phyloP scores from a whole-genome alignment of 2,113 vertebrate genomes.

The Campylorhamphus procurvoides region DNA sequence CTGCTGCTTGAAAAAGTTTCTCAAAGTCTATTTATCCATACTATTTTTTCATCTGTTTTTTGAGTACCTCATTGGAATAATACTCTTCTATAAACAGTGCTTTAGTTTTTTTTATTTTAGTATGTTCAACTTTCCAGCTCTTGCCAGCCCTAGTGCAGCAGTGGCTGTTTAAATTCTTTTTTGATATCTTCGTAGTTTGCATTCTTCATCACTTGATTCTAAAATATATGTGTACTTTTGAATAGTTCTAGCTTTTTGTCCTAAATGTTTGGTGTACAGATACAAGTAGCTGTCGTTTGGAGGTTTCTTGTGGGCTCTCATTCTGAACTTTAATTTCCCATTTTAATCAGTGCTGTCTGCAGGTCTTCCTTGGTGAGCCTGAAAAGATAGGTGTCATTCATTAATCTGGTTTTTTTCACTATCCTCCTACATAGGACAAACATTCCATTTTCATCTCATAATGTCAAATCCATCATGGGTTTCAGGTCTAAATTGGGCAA shows the following conservation, averaged over 20 bases:
- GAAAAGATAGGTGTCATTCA: background rate
- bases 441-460: background rate
- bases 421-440: background rate
- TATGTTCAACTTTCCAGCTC: background rate
- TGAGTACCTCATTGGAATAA: background rate
- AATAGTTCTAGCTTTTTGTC: background rate
- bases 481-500: background rate
- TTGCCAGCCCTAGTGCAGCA: background rate
- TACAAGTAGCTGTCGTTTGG: background rate
- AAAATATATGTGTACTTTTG: background rate
- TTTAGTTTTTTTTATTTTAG: background rate
- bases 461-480: background rate
- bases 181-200: background rate
- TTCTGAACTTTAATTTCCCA: background rate
- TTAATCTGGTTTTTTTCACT: background rate
- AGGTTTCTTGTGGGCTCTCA: background rate
- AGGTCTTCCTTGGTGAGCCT: background rate
- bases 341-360: background rate
- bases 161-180: background rate
- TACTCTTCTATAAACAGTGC: background rate
- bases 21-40: background rate
- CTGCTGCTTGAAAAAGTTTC: background rate
- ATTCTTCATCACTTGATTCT: background rate
- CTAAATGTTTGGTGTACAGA: background rate
- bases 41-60: background rate